A percentile compares a stretch with the other conserved stretches of the same genome.
Evolutionary conservation across 2,888 invertebrate genomes (phyloP).

Genomic region (Melanchra persicariae): DNA sequence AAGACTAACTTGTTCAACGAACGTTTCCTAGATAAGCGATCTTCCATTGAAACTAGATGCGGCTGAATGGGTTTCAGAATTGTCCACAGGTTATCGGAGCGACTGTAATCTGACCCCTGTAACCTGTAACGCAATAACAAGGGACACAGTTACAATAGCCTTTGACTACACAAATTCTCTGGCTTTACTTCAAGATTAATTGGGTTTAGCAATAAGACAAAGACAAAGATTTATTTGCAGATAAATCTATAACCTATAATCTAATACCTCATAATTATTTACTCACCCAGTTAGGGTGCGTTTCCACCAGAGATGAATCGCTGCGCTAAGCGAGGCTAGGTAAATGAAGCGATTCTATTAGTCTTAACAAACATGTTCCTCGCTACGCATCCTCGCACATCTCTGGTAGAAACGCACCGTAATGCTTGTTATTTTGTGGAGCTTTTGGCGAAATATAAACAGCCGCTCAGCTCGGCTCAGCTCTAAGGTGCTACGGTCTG

Average conservation of each 20-base stretch:
- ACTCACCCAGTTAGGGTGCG: no score
- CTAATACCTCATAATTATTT: not conserved
- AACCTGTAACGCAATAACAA: constrained; percentile 5
- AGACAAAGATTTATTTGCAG: no score
- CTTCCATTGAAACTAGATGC: not conserved
- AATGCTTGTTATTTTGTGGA: not conserved
- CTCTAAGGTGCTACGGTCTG: no score
- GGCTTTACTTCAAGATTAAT: not conserved
- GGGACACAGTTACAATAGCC: not conserved
- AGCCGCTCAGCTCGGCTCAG: no score
- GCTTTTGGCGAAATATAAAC: no score
- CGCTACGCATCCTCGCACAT: no score
- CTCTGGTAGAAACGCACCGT: no score
- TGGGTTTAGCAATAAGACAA: not conserved
- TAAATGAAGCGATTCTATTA: no score
- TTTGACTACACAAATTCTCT: not conserved
- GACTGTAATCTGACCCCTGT: constrained; percentile 34
- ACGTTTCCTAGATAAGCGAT: not conserved
- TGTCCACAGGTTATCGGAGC: constrained; percentile 34
- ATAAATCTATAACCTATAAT: no score
- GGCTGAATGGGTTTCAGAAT: constrained; percentile 20
- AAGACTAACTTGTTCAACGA: not conserved
- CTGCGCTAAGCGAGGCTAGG: no score
- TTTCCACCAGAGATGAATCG: no score
- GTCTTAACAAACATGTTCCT: no score